Conservation (phyloP, 2,113 vertebrate species). For the Raphicerus campestris region DNA sequence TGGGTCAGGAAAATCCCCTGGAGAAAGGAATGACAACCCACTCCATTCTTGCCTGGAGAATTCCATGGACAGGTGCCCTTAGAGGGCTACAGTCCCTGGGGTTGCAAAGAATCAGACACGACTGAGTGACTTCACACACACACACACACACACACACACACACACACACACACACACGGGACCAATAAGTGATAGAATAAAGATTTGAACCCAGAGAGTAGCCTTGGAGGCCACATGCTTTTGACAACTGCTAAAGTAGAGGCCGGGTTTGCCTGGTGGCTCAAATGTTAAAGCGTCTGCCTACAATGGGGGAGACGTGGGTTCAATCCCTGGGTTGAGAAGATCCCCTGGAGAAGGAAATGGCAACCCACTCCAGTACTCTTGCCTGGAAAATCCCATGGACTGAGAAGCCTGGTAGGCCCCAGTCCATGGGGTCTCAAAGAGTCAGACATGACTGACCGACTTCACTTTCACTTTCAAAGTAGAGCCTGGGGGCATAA, state of each 20-base stretch:
- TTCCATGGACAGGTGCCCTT: rapidly evolving
- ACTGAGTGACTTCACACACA: neutral
- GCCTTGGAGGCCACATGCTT: neutral
- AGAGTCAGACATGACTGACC: too few relatives aligned
- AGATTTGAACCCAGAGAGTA: neutral
- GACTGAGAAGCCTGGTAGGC: too few relatives aligned
- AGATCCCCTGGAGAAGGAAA: too few relatives aligned
- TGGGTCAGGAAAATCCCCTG: neutral
- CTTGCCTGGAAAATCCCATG: too few relatives aligned
- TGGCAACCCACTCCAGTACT: too few relatives aligned
- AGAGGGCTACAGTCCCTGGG: neutral
- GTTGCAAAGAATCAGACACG: neutral
- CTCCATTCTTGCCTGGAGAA: neutral
- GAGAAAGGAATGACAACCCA: neutral
- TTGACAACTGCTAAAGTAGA: neutral
- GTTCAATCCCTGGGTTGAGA: too few relatives aligned
- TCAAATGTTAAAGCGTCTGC: too few relatives aligned
- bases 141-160: neutral
- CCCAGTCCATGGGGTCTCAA: too few relatives aligned
- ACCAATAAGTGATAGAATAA: neutral
- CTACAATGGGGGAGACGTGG: too few relatives aligned
- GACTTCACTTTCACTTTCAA: too few relatives aligned
- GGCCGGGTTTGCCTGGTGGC: too few relatives aligned
- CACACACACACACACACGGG: neutral
- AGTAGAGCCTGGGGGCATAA: neutral